Percentiles rank a stretch among this genome's conserved stretches.
Conservation (phyloP, 2,113 vertebrate genomes). For the Toxotes chatareus region DNA sequence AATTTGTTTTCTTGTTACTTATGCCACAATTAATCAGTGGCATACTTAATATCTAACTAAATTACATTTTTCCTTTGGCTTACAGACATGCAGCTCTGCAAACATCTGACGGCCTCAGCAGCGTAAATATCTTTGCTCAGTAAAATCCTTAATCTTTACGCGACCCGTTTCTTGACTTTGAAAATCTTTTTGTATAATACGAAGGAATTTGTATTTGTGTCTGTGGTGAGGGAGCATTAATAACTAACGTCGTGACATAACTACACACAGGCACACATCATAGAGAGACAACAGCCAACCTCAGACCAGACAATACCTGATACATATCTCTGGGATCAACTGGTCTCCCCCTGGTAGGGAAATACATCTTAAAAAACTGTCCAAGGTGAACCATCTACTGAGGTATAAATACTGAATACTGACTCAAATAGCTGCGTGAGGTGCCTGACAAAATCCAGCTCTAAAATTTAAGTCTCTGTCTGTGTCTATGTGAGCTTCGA, state of each 20-base stretch:
- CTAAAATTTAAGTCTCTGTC: neutral
- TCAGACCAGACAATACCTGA: neutral
- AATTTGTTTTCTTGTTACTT: too few relatives aligned
- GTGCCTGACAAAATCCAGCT: neutral
- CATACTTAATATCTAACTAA: constrained; percentile 1
- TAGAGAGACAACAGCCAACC: neutral
- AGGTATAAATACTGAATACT: constrained; percentile 10
- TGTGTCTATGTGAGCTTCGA: neutral
- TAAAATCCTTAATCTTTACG: neutral
- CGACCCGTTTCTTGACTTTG: neutral
- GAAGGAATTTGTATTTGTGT: neutral
- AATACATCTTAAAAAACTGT: neutral
- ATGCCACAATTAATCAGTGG: too few relatives aligned
- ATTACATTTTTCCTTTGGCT: neutral
- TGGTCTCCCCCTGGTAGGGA: neutral
- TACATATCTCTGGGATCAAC: neutral
- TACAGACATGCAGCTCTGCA: neutral
- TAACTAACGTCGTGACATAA: constrained; percentile 6
- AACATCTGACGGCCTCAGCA: neutral
- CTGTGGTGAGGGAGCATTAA: neutral
- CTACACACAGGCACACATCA: neutral
- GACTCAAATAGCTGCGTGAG: neutral
- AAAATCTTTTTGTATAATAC: neutral
- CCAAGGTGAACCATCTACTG: neutral
- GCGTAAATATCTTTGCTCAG: neutral